Evolutionary conservation across 2,797 vertebrate genomes (phyloP).

Genomic region (Psittacula derbiana): DNA sequence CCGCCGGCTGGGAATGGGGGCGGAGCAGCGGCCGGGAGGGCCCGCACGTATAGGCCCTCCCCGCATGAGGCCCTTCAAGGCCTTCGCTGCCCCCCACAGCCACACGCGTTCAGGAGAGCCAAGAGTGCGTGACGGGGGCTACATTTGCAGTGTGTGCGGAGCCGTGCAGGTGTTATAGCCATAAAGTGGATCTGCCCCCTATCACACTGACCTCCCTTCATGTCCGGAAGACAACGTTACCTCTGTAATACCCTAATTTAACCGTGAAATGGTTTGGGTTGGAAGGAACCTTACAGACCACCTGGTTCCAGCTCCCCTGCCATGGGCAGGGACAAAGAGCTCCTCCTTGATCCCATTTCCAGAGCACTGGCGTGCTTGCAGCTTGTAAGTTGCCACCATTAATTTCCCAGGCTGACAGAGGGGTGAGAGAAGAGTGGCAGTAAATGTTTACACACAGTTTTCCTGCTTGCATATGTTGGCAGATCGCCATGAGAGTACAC

Average conservation of each 20-base stretch:
- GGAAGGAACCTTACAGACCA: neutral
- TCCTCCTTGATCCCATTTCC: neutral
- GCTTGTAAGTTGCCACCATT: accelerated
- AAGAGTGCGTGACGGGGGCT: accelerated
- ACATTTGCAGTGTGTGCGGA: accelerated
- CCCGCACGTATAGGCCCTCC: accelerated
- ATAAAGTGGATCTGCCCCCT: accelerated
- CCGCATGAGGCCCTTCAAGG: accelerated
- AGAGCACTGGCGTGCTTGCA: neutral
- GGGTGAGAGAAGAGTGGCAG: neutral
- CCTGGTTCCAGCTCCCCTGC: neutral
- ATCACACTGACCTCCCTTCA: accelerated
- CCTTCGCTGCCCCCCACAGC: accelerated
- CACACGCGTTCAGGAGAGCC: accelerated
- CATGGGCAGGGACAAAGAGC: too few species aligned
- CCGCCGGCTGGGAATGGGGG: accelerated
- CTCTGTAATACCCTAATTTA: neutral
- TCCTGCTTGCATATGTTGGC: accelerated
- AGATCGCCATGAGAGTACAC: accelerated
- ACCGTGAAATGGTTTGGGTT: neutral
- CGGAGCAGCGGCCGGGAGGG: accelerated
- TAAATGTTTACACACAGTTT: accelerated
- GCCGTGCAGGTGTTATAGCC: neutral
- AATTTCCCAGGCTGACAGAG: neutral
- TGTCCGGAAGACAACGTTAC: neutral